phyloP scores from a whole-genome alignment of 2,888 invertebrate genomes.

The Noctua fimbriata region DNA sequence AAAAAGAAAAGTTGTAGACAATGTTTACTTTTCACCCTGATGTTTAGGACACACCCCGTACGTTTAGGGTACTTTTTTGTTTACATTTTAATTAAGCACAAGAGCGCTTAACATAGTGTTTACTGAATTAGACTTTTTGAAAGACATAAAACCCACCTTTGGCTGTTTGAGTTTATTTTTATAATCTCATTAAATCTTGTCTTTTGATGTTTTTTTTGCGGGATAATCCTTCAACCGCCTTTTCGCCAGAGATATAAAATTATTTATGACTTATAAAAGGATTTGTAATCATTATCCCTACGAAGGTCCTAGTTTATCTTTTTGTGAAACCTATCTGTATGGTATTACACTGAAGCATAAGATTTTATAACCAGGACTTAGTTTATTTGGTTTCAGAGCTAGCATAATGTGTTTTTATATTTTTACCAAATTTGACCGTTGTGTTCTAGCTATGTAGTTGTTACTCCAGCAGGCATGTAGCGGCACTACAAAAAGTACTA shows the following conservation, averaged over 20 bases:
- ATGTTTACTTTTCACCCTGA: not conserved
- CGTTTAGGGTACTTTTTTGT: not conserved
- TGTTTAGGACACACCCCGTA: not conserved
- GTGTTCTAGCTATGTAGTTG: not conserved
- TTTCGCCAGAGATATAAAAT: slow-evolving; percentile 4
- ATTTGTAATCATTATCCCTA: slow-evolving; percentile 1
- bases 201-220: slow-evolving; percentile 14
- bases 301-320: not conserved
- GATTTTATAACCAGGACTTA: not conserved
- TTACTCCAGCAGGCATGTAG: too few species aligned
- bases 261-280: not conserved
- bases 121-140: not conserved
- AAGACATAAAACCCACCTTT: not conserved
- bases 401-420: not conserved
- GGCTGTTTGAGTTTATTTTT: not conserved
- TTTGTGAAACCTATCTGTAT: not conserved
- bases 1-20: not conserved
- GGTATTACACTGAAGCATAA: not conserved
- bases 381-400: not conserved
- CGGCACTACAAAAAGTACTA: too few species aligned
- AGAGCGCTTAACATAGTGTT: not conserved
- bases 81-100: not conserved
- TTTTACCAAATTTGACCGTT: not conserved
- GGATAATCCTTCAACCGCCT: not conserved
- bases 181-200: slow-evolving; percentile 10